Evolutionary conservation across 2,888 invertebrate species (phyloP), one percentile per base, ranked within the genome.

Genomic region (Halictus ligatus): DNA sequence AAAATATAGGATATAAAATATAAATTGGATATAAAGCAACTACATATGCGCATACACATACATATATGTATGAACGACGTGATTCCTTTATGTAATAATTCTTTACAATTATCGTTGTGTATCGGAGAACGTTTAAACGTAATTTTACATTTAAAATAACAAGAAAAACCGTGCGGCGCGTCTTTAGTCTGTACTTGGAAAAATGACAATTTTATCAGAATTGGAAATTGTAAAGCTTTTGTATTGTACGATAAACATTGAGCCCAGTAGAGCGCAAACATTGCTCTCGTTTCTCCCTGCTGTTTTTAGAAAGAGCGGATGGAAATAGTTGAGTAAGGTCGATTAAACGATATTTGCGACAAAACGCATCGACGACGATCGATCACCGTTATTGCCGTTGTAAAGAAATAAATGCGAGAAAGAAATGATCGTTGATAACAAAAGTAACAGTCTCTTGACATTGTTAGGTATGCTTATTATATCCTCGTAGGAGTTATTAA

Each of bases 401-500:
- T 18, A 35, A 8, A 67, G 67, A 35, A 67, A 67, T 67, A 35
- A 7, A 18, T 67, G 5, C 74, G 13, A 50, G 43, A 15, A 40
- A 64, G 18, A 15, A 60, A 35, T 64, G 40, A n/a, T 48, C 54
- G 46, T 50, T 58, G 12, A n/a, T 43, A 48, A 64, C 21, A 25
- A 12, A 15, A 43, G 35, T 71, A 69, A 58, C 54, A 29, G 2
- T 50, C 48, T 48, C 8, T 15, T 29, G 8, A 69, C 58, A 78
- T 84, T 75, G 58, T 77, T 74, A 58, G n/a, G 35, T 29, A 40
- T 5, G 12, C 58, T 74, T 67, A 29, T 58, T 29, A 67, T 76
- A 78, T 84, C 46, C 60, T 40, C 48, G 13, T 29, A 60, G 46
- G n/a, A 80, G 60, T 77, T 69, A 84, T 54, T 54, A 54, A 77